Evolutionary conservation across 2,797 vertebrate species (phyloP).

Genomic region (Squalus acanthias): DNA sequence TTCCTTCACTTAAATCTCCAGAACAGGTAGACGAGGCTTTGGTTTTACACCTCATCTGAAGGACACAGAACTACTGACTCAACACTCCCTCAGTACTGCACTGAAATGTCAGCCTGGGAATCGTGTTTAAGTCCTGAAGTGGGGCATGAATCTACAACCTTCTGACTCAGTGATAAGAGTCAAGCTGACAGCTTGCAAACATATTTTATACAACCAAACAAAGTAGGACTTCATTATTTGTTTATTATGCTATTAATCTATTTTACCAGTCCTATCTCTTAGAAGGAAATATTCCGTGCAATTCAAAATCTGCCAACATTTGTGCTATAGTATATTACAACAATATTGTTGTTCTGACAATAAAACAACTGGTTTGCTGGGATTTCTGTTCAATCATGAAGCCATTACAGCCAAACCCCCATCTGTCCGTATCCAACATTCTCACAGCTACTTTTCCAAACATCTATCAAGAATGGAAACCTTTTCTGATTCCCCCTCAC

Average conservation of each 20-base stretch:
- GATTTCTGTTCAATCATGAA: background rate
- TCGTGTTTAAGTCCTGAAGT: background rate
- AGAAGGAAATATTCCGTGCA: background rate
- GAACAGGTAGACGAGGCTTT: background rate
- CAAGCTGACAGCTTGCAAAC: background rate
- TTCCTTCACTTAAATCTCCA: background rate
- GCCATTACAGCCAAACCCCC: background rate
- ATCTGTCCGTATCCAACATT: background rate
- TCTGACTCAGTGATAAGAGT: background rate
- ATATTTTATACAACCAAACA: background rate
- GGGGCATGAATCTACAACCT: background rate
- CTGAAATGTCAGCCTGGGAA: background rate
- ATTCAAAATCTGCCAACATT: background rate
- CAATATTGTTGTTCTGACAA: background rate
- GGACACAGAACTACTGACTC: background rate
- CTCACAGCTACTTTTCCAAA: background rate
- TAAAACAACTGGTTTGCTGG: background rate
- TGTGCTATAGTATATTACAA: background rate
- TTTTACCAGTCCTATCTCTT: background rate
- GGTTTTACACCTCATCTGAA: conserved; percentile 3
- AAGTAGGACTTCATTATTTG: background rate
- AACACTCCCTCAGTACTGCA: background rate
- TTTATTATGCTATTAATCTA: background rate
- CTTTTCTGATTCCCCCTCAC: background rate
- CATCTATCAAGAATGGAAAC: background rate